Conservation (phyloP, 2,797 vertebrate species). For the Aphelocoma californica region DNA sequence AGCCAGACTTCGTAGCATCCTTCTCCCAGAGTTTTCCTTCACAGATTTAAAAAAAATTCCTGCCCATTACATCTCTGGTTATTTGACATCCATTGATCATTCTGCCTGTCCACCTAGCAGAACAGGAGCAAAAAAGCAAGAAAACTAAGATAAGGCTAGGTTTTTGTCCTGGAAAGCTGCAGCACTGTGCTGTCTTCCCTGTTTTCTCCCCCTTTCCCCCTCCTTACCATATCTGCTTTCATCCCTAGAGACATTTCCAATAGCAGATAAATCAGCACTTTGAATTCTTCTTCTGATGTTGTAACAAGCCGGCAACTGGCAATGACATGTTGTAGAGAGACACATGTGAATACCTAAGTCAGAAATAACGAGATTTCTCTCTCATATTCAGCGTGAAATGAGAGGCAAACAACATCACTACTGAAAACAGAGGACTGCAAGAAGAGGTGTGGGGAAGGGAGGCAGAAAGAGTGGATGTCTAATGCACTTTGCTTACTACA, state of each 20-base stretch:
- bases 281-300: slow-evolving; percentile 62
- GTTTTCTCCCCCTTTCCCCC: neutral
- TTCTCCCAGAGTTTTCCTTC: neutral
- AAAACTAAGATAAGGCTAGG: slow-evolving; percentile 6
- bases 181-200: neutral
- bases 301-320: slow-evolving; percentile 65
- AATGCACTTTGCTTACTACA: slow-evolving; percentile 7
- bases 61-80: neutral
- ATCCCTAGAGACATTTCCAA: slow-evolving; percentile 51
- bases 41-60: neutral
- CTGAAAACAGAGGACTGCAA: slow-evolving; percentile 45
- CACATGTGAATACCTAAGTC: slow-evolving; percentile 61
- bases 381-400: slow-evolving; percentile 62
- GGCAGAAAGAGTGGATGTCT: neutral
- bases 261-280: slow-evolving; percentile 64
- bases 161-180: neutral
- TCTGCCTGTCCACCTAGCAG: neutral
- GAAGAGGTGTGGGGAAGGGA: neutral
- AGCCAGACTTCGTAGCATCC: neutral
- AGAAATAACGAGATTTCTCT: slow-evolving; percentile 74
- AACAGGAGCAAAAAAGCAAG: slow-evolving; percentile 23
- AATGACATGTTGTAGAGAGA: slow-evolving; percentile 57
- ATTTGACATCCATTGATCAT: slow-evolving; percentile 40
- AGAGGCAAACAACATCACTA: slow-evolving; percentile 29
- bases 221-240: neutral